Conservation (phyloP, 2,797 vertebrate genomes). For the Falco concolor region DNA sequence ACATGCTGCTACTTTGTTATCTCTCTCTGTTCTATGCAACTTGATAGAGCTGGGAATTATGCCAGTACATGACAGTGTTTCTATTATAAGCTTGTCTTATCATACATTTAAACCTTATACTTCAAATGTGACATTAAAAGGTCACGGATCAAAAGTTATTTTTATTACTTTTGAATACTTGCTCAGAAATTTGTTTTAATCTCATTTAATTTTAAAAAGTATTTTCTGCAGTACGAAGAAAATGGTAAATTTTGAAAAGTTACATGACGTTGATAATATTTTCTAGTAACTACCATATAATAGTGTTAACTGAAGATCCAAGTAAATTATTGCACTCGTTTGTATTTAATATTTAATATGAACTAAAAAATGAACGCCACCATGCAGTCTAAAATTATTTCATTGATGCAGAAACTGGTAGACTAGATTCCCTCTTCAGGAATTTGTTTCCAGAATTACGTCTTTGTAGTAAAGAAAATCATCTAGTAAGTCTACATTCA, state of each 20-base stretch:
- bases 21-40: neutral
- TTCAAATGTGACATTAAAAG: slow-evolving; percentile 26
- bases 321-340: neutral
- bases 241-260: neutral
- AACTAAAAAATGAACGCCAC: neutral
- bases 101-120: neutral
- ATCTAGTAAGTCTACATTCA: neutral
- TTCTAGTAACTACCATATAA: neutral
- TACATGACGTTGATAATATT: neutral
- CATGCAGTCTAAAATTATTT: neutral
- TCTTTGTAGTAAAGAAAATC: neutral
- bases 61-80: slow-evolving; percentile 29
- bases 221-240: neutral
- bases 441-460: neutral
- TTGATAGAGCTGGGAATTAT: slow-evolving; percentile 21
- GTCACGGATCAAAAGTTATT: neutral
- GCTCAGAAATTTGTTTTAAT: neutral
- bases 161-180: neutral
- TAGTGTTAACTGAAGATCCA: neutral
- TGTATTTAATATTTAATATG: neutral
- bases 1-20: slow-evolving; percentile 4
- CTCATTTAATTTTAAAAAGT: neutral
- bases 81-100: slow-evolving; percentile 42
- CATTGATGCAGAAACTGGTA: neutral
- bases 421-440: neutral